Evolutionary conservation across 2,113 vertebrate species (phyloP), one percentile per base, ranked within the genome.

Genomic region (Dendrocopos noguchii): DNA sequence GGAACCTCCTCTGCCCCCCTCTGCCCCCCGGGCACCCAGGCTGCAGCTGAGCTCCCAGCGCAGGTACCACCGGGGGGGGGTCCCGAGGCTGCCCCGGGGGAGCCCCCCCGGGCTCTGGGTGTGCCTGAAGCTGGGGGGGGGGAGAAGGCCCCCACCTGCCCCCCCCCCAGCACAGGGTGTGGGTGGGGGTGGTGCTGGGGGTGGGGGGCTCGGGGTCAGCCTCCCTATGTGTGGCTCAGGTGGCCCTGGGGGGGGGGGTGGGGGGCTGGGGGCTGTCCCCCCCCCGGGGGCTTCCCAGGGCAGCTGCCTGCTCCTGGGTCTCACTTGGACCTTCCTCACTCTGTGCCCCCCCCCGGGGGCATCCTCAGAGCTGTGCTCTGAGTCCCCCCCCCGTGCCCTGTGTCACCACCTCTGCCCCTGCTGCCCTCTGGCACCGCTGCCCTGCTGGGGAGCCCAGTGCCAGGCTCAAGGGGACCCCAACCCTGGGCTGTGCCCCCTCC

Each of bases 311-410:
- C n/a, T 0, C 1, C n/a, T 10, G 44, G 29, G 17, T 25, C 29
- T 59, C 10, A 2, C 36, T 12, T 34, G 5, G 4, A 13, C 8
- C 25, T 52, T 8, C 29, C 18, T 60, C 7, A 18, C 33, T 2
- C 24, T 2, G 3, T 2, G 2, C n/a, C 34, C n/a, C 7, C 0
- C 24, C 53, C 25, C 12, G 31, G 7, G 33, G 42, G 31, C 4
- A 3, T 21, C 46, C 50, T 15, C 12, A 19, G 17, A 20, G 13
- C 1, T 56, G 31, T 36, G 77, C 82, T 53, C 46, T 1, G 16
- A 1, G 0, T n/a, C n/a, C n/a, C n/a, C 2, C 39, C 29, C 24
- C 67, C 22, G 5, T 1, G 0, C 14, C 39, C 33, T 28, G 22
- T 19, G 15, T 33, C 66, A 2, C 34, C 9, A 9, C 7, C 17